Evolutionary conservation across 2,888 invertebrate genomes (phyloP), one percentile per base, ranked within the genome.

Genomic region (Epistrophella euchroma): DNA sequence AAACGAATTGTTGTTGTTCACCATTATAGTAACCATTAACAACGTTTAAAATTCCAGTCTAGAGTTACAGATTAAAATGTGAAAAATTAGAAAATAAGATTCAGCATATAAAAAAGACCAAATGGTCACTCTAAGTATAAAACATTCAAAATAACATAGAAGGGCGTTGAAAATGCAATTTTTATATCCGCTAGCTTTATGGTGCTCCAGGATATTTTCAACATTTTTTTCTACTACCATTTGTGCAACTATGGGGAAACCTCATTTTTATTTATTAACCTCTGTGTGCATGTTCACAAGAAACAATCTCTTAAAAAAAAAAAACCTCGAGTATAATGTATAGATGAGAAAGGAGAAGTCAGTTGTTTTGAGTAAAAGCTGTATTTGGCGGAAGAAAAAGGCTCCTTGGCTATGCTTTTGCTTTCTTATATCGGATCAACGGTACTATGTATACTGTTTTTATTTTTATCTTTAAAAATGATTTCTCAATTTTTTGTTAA

Each of bases 211-310:
- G 60, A 81, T 72, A 72, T 56, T 71, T 82, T 75, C 55, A 32
- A 22, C 32, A 50, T 37, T 58, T 32, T 56, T 7, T n/a, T 11
- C 25, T 15, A 11, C 17, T 35, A 40, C n/a, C 35, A 43, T 56
- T 55, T 55, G 32, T 45, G 35, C 19, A 37, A 70, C 50, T 19
- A 25, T 25, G 4, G 28, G 17, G 52, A 52, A 37, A 77, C 60
- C 68, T 77, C 55, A 62, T 78, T 55, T 73, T 83, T 77, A 68
- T 82, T 73, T 82, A 68, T 77, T 82, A 58, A 62, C 68, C 68
- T 43, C 35, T 40, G 45, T 45, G 37, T 35, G 60, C 55, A 60
- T 60, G 25, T 11, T 35, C 7, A 55, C n/a, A 28, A 43, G 25
- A 6, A 62, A 45, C 32, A 40, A 52, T 9, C 50, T 22, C 25